Base-by-base conservation (phyloP, 2,797 vertebrate genomes). In the Anableps anableps region DNA sequence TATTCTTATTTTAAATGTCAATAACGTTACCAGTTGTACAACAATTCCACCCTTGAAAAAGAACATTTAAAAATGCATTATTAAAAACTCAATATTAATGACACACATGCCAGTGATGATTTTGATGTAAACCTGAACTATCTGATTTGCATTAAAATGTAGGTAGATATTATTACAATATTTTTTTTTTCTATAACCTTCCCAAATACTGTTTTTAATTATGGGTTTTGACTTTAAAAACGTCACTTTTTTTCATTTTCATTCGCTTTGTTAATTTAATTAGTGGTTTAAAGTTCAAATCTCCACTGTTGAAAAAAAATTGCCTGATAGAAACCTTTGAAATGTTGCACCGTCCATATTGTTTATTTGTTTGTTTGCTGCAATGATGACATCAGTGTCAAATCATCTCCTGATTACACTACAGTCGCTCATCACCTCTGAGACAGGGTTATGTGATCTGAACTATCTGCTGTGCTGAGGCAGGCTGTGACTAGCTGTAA, bases 401-500 rank as follows among this genome's bases (percentile, higher is more conserved):
- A 76, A 77, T 83, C 64, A 58, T 78, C 43, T 62, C 8, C 50
- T 45, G 66, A 66, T 43, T 4, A 85, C 74, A 72, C 80, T 80
- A 77, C 60, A 83, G 68, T 86, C 64, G 5, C 86, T 88, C 86
- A 76, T 85, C 78, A n/a, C 80, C 74, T 75, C 76, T 79, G 60
- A 75, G 76, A 48, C 64, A 43, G 68, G 83, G 75, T 78, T 80
- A 83, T 82, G 79, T 83, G 82, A 88, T 85, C 77, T 74, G 86
- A 85, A 85, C 86, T 87, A 83, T 91, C 86, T 86, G 76, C 85
- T 85, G 68, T 85, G 82, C 76, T 74, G 29, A 58, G 75, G 77
- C 85, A 85, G 38, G 41, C 83, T 90, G 85, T 80, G 86, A 91
- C 87, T 91, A 80, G 85, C 88, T 91, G 87, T 93, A 92, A 85